phyloP scores from a whole-genome alignment of 2,797 vertebrate genomes.

The Eutrigla gurnardus region DNA sequence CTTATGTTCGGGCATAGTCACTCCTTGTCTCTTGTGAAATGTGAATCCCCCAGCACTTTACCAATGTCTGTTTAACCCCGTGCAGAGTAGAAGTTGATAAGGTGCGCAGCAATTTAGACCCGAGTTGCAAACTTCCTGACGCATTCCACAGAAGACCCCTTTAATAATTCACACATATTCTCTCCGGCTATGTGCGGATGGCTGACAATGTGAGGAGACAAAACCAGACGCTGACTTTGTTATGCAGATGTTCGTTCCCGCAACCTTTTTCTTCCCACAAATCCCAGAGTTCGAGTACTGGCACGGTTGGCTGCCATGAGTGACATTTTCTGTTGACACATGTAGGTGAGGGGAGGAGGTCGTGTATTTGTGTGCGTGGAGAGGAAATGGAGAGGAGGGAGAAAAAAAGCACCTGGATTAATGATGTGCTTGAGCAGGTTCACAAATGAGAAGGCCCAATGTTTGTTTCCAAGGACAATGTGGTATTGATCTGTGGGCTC shows the following conservation, averaged over 20 bases:
- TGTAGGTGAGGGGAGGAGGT: slow-evolving; percentile 64
- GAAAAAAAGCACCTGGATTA: slow-evolving; percentile 78
- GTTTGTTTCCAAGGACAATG: slow-evolving; percentile 87
- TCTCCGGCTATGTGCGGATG: slow-evolving; percentile 71
- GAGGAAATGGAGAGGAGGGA: slow-evolving; percentile 23
- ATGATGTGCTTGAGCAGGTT: slow-evolving; percentile 86
- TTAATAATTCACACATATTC: slow-evolving; percentile 81
- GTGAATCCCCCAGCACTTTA: slow-evolving; percentile 30
- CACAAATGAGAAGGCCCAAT: slow-evolving; percentile 82
- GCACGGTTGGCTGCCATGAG: slow-evolving; percentile 69
- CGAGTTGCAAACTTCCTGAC: slow-evolving; percentile 66
- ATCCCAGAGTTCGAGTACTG: slow-evolving; percentile 69
- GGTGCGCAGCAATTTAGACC: slow-evolving; percentile 67
- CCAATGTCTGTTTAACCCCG: slow-evolving; percentile 46
- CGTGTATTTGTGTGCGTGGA: slow-evolving; percentile 26
- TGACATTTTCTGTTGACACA: slow-evolving; percentile 81
- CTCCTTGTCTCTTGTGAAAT: slow-evolving; percentile 28
- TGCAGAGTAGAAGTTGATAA: slow-evolving; percentile 61
- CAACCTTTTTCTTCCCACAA: slow-evolving; percentile 71
- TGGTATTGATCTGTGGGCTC: slow-evolving; percentile 81
- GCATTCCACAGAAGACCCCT: slow-evolving; percentile 52
- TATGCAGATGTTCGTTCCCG: slow-evolving; percentile 80
- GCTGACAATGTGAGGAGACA: slow-evolving; percentile 76
- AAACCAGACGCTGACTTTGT: slow-evolving; percentile 76
- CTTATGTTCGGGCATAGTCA: slow-evolving; percentile 11